Evolutionary conservation across 1,140 invertebrate genomes (phyloP), one percentile per base, ranked within the genome.

Genomic region (Teleopsis dalmanni): DNA sequence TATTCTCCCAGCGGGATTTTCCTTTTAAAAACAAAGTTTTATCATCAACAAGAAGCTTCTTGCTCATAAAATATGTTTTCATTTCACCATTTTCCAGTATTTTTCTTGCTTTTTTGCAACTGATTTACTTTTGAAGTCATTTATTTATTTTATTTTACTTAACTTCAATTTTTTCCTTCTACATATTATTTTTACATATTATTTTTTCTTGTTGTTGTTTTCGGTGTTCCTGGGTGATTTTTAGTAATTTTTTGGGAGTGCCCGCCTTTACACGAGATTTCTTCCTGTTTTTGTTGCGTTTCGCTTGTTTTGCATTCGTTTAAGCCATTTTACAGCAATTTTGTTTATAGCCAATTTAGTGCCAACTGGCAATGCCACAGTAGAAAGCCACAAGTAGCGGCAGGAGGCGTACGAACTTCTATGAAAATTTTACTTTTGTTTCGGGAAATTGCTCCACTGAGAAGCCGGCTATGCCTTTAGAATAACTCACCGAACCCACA

Each of bases 321-420:
- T 65, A 60, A 65, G 59, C 56, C 62, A 65, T 65, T 65, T 65
- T 62, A 57, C 52, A 65, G 62, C 60, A 60, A 65, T 65, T 65
- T 65, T 65, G 62, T 58, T 65, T 62, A 62, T 60, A 60, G 59
- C 62, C 65, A 65, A 62, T 65, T 65, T 64, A 43, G 41, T 43
- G 8, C 21, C 21, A 18, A 27, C 16, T 43, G 16, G 16, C n/a
- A 43, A 43, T 29, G 41, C 41, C 26, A 43, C 27, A 19, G 41
- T 26, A 14, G 26, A 14, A 18, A 29, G 40, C 23, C 14, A 31
- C 21, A n/a, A 27, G 25, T 27, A 19, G 14, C 25, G n/a, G 38
- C 33, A 21, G 3, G 18, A 18, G 16, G 8, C 14, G 14, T 22
- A 11, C 21, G 6, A 22, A 14, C 37, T 40, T 40, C 21, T 23